Base-by-base conservation (phyloP, 2,113 vertebrate genomes). In the Callipepla californica region DNA sequence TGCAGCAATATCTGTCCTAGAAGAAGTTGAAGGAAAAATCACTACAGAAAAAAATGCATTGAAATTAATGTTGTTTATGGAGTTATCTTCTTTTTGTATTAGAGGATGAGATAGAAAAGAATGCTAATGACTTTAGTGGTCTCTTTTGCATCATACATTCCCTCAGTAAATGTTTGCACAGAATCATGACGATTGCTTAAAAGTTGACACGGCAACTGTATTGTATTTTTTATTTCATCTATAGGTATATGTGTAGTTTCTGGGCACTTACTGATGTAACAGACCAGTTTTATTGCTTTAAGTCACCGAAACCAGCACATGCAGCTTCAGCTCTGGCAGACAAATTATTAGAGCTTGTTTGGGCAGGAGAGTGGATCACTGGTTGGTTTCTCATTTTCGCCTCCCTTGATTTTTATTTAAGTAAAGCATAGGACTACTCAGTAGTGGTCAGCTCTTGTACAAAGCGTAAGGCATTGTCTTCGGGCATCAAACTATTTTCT, bases 311-410 rank as follows among this genome's bases (percentile, higher is more conserved):
- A 85, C 5, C 12, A 59, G 1, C 5, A 79, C 51, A n/a, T 36
- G 15, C 21, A 55, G 13, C 22, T 80, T 32, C 45, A 15, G 7
- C 36, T 53, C 21, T 19, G 47, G 13, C 93, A 92, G 45, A 7
- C 36, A 34, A 83, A 63, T 21, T 47, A 20, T 7, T 74, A 23
- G 38, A 77, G 20, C 4, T 48, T 76, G 11, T 90, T 57, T 72
- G 32, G 3, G 2, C 45, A 22, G 6, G 0, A 0, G 3, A 3
- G 2, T 23, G 13, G 7, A 8, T 80, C 19, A 16, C 0, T 48
- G 26, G 1, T 30, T 66, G 34, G 44, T 80, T 62, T 6, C 7
- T 85, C 5, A 16, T 69, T 80, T 83, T 59, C 84, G 19, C 12
- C 30, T 76, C 22, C 8, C 2, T 0, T 53, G 18, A 26, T 61